A percentile compares a stretch with the other conserved stretches of the same genome.
Evolutionary conservation across 2,888 invertebrate genomes (phyloP).

Genomic region (Diploptera punctata): DNA sequence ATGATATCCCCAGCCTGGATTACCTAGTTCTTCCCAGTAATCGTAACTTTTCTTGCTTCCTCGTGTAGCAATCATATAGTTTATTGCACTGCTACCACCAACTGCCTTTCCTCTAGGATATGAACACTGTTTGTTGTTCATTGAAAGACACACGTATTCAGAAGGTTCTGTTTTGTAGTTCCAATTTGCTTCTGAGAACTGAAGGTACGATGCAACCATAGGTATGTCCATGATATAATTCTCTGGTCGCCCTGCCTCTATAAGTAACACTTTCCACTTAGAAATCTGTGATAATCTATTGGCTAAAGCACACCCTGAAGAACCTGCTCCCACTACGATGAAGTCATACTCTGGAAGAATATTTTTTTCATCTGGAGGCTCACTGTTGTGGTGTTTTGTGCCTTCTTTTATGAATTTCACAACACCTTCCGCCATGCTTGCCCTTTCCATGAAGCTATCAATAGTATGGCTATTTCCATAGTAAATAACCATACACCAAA

Average conservation of each 20-base stretch:
- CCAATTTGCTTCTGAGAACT: conserved; percentile 14
- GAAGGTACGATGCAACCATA: background rate
- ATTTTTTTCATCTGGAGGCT: background rate
- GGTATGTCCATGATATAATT: conserved; percentile 23
- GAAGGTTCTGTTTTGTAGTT: conserved; percentile 4
- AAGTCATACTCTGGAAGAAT: conserved; percentile 20
- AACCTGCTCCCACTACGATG: too few species aligned
- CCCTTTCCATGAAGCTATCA: too few species aligned
- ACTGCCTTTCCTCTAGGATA: conserved; percentile 53
- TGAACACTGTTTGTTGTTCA: conserved; percentile 29
- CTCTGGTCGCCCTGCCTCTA: conserved; percentile 26
- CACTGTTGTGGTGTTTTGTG: background rate
- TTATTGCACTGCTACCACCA: background rate
- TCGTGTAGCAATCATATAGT: background rate
- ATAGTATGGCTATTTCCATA: too few species aligned
- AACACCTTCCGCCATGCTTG: too few species aligned
- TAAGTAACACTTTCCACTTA: conserved; percentile 22
- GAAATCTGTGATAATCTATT: conserved; percentile 5
- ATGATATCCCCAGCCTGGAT: background rate
- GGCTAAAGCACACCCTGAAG: conserved; percentile 17
- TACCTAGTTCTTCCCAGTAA: background rate
- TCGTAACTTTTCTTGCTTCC: conserved; percentile 3
- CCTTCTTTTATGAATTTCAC: background rate
- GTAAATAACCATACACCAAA: too few species aligned
- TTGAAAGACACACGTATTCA: background rate